Percentiles rank a stretch among this genome's conserved stretches.
These are phyloP conservation scores for Macroramphosus scolopax DNA, from an alignment of 2,797 vertebrate genomes.

Conservation along the genomic window DNA sequence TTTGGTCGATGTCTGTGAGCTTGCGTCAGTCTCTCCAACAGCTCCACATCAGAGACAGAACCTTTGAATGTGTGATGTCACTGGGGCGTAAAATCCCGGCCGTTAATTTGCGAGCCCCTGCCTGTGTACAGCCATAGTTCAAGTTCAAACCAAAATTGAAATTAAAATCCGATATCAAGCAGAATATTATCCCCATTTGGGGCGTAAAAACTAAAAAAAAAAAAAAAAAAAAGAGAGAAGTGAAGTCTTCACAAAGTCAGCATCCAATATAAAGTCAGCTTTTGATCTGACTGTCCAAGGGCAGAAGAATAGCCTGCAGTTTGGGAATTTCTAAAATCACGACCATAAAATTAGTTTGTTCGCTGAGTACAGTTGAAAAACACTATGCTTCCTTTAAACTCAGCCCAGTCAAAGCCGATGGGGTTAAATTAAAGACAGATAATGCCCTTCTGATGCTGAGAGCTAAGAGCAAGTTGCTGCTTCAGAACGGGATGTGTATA, in stretches of 20 bases:
- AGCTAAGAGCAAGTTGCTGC: conserved; percentile 41
- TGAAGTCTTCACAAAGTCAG: conserved; percentile 26
- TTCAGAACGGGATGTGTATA: conserved; percentile 34
- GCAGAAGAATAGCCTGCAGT: conserved; percentile 24
- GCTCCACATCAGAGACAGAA: conserved; percentile 49
- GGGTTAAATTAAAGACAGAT: conserved; percentile 53
- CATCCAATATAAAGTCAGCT: conserved; percentile 35
- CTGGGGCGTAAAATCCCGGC: conserved; percentile 35
- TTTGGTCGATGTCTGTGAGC: conserved; percentile 44
- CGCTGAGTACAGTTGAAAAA: conserved; percentile 40
- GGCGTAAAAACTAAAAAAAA: conserved; percentile 22
- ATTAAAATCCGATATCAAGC: conserved; percentile 24
- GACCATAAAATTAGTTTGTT: conserved; percentile 58
- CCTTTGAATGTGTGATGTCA: conserved; percentile 52
- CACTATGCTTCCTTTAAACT: conserved; percentile 32
- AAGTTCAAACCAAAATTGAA: conserved; percentile 22
- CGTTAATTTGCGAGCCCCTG: conserved; percentile 25
- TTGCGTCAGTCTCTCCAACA: conserved; percentile 59
- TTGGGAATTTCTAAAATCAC: conserved; percentile 31
- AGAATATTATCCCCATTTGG: conserved; percentile 36
- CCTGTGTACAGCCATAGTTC: conserved; percentile 14
- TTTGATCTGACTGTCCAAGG: conserved; percentile 42
- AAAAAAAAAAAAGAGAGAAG: conserved; percentile 16
- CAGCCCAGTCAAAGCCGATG: conserved; percentile 30
- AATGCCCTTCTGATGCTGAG: conserved; percentile 44